Conservation (phyloP, 2,888 invertebrate species). For the Cantharis nigra region DNA sequence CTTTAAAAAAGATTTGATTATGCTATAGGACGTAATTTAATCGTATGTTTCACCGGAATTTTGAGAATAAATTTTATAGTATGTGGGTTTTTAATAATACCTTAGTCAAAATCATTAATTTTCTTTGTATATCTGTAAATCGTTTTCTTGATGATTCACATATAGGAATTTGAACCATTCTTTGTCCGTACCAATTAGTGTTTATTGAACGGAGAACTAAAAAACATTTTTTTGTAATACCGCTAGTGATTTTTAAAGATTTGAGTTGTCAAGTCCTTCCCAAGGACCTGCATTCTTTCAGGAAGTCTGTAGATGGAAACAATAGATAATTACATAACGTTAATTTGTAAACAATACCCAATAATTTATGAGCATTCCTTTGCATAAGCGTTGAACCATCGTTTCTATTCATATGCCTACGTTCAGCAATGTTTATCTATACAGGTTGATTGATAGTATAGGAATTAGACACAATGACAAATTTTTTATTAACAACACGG, state of each 20-base stretch:
- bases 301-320: conserved; percentile 17
- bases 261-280: conserved; percentile 25
- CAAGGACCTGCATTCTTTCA: conserved; percentile 31
- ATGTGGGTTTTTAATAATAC: conserved; percentile 18
- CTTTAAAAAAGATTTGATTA: conserved; percentile 21
- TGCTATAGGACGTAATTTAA: conserved; percentile 21
- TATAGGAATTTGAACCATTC: conserved; percentile 1
- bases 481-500: background rate
- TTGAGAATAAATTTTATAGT: conserved; percentile 18
- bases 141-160: conserved; percentile 11
- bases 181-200: background rate
- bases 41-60: conserved; percentile 16
- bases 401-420: conserved; percentile 20
- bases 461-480: conserved; percentile 4
- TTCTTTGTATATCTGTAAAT: conserved; percentile 8
- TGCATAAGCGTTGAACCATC: conserved; percentile 25
- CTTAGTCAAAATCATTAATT: conserved; percentile 17
- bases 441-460: conserved; percentile 16
- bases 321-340: conserved; percentile 27
- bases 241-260: background rate
- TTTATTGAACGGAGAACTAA: background rate
- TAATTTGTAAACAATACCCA: conserved; percentile 34
- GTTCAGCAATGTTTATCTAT: conserved; percentile 22
- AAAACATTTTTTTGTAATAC: background rate
- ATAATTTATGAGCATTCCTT: conserved; percentile 27